phyloP scores from a whole-genome alignment of 2,113 vertebrate genomes.

The Rhea americana region DNA sequence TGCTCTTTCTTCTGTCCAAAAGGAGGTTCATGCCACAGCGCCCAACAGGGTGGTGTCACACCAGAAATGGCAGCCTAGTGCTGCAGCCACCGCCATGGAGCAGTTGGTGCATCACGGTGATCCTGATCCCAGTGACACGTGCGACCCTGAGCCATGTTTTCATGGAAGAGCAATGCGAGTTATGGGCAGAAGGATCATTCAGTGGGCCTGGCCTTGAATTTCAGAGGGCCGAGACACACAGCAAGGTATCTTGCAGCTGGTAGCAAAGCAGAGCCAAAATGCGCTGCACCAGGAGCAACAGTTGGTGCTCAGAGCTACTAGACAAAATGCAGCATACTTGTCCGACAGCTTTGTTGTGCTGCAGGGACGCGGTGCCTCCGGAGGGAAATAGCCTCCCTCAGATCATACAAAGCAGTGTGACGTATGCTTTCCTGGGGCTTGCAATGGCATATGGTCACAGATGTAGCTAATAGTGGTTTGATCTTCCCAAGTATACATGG shows the following conservation, averaged over 20 bases:
- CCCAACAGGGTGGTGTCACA: too few species aligned
- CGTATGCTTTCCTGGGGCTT: not conserved
- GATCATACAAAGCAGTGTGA: not conserved
- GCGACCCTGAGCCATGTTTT: not conserved
- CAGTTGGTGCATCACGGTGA: not conserved
- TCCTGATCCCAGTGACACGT: not conserved
- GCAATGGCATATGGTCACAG: not conserved
- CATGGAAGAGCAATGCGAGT: not conserved
- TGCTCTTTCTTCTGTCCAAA: not conserved
- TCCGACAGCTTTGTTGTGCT: not conserved
- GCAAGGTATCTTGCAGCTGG: too few species aligned
- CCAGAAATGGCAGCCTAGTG: not conserved
- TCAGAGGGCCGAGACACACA: not conserved
- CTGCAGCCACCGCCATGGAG: too few species aligned
- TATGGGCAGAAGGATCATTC: not conserved
- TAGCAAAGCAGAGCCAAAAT: not conserved
- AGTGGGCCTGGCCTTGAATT: not conserved
- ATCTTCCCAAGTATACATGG: not conserved
- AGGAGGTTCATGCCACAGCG: not conserved
- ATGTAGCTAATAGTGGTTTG: not conserved
- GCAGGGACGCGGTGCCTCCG: not conserved
- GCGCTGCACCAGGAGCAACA: not conserved
- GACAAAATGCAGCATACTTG: not conserved
- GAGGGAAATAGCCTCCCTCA: not conserved
- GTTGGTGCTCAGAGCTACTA: not conserved